Evolutionary conservation across 2,797 vertebrate species (phyloP), one percentile per base, ranked within the genome.

Genomic region (Sparus aurata): DNA sequence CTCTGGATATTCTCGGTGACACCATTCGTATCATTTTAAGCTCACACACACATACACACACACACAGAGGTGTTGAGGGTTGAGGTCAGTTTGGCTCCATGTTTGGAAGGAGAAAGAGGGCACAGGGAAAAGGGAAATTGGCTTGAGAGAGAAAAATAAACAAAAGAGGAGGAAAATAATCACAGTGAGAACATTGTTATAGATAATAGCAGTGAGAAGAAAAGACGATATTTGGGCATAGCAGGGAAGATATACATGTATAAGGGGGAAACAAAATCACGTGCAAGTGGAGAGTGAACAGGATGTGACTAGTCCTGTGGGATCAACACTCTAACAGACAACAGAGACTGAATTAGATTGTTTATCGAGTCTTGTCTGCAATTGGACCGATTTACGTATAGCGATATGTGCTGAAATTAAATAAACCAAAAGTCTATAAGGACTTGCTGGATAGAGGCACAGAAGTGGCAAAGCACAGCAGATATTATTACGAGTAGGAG

Each of bases 401-500:
- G 43, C 23, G 59, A 63, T 69, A 41, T 46, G 62, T 47, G 17
- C 57, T 76, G 53, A 77, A 73, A 82, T 67, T 13, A 61, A 77
- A 81, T 67, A 49, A 66, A 69, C 12, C 4, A 45, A 80, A 76
- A 50, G 23, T 73, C 23, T 65, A 23, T 52, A 47, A 73, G 38
- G 60, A 66, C 46, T 57, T 85, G 62, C 22, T 63, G 49, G 69
- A 68, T 52, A 72, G 60, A 47, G 54, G 75, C 4, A 12, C 58
- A 79, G 72, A 67, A 52, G 62, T 82, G 83, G 71, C 23, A 58
- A 66, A 85, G 60, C 77, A 59, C 55, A 49, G 75, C 62, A 62
- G 65, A 80, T 75, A 72, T 84, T 84, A 86, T 84, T 78, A 79
- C 80, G 71, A 75, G 79, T 77, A 66, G 72, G 77, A 86, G 46